phyloP scores from a whole-genome alignment of 1,140 invertebrate genomes.

The Goniozus legneri region DNA sequence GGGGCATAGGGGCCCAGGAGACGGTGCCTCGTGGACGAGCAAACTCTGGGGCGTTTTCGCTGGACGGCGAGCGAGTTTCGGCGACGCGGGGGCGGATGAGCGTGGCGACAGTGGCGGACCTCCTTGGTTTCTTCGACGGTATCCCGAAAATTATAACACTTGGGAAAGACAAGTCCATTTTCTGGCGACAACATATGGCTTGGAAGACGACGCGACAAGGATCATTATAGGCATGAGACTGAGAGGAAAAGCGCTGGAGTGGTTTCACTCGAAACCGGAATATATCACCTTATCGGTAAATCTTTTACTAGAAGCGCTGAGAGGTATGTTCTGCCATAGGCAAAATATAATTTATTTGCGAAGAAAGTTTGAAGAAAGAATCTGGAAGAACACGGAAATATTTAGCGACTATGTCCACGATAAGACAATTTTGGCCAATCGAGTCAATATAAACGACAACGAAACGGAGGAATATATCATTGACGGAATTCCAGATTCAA shows the following conservation, averaged over 20 bases:
- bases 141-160: background rate
- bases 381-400: background rate
- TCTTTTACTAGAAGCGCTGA: background rate
- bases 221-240: background rate
- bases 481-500: conserved; percentile 4
- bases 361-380: background rate
- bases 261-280: conserved; percentile 4
- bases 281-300: conserved; percentile 1
- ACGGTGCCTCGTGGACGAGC: no score
- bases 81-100: no score
- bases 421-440: conserved; percentile 3
- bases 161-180: background rate
- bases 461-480: conserved; percentile 6
- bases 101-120: background rate
- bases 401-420: conserved; percentile 1
- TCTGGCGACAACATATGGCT: background rate
- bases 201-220: background rate
- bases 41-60: no score
- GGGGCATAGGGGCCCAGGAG: no score
- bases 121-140: background rate
- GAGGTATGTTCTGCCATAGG: background rate
- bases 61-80: no score
- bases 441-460: background rate
- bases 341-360: background rate
- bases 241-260: conserved; percentile 1